Conservation (phyloP, 35 echinoderm and acorn worm species). For the Ophioderma brevispina region DNA sequence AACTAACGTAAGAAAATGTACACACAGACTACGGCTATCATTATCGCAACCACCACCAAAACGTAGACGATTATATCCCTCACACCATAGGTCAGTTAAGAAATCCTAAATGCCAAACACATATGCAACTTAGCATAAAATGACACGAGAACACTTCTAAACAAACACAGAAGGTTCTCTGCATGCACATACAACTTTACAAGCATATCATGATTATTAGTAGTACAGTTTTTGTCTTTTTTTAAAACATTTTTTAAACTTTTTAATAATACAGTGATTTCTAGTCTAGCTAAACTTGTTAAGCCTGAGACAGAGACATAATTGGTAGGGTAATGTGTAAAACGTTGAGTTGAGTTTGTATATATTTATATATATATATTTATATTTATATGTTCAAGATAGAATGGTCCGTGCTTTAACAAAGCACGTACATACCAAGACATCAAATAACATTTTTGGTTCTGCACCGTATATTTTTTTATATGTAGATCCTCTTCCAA, state of each 20-base stretch:
- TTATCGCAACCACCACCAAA: too few relatives aligned
- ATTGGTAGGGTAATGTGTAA: not conserved
- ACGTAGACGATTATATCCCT: too few relatives aligned
- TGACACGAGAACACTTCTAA: not conserved
- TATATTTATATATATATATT: not conserved
- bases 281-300: not conserved
- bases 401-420: not conserved
- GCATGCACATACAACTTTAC: not conserved
- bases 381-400: not conserved
- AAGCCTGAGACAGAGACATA: constrained; percentile 7
- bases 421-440: not conserved
- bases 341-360: not conserved
- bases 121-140: not conserved
- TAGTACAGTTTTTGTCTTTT: not conserved
- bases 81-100: too few relatives aligned
- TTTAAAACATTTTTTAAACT: not conserved
- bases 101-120: constrained; percentile 5
- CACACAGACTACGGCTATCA: too few relatives aligned
- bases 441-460: not conserved
- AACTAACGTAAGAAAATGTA: too few relatives aligned
- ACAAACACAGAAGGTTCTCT: not conserved
- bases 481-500: not conserved
- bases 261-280: not conserved
- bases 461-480: constrained; percentile 1
- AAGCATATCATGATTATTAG: not conserved